Evolutionary conservation across 1,140 invertebrate genomes (phyloP).

Genomic region (Drosophila funebris): DNA sequence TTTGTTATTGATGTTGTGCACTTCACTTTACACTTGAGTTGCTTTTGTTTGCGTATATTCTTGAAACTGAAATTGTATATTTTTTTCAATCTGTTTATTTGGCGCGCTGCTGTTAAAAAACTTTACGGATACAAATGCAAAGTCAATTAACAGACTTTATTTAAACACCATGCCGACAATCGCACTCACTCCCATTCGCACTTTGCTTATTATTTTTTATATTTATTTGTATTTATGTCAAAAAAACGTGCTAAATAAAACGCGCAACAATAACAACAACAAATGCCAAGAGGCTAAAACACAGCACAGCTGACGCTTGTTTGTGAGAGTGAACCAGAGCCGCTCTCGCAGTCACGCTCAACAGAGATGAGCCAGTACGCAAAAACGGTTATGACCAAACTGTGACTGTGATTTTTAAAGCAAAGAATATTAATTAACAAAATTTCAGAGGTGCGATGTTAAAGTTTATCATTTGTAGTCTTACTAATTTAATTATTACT

Average conservation of each 20-base stretch:
- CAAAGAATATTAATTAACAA: neutral
- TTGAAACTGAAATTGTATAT: constrained; percentile 33
- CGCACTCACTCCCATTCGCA: constrained; percentile 32
- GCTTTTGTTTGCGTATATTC: constrained; percentile 39
- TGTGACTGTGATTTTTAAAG: neutral
- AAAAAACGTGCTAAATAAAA: constrained; percentile 60
- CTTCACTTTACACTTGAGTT: constrained; percentile 37
- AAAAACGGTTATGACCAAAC: neutral
- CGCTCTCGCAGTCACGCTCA: constrained; percentile 23
- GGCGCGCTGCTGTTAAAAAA: constrained; percentile 51
- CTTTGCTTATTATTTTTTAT: constrained; percentile 44
- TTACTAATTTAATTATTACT: neutral
- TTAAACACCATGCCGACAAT: constrained; percentile 37
- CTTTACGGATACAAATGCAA: constrained; percentile 47
- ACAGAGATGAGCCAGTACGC: constrained; percentile 7
- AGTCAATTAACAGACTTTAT: constrained; percentile 66
- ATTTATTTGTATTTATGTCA: constrained; percentile 22
- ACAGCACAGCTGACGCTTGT: constrained; percentile 63
- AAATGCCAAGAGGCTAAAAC: neutral
- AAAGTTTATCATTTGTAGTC: neutral
- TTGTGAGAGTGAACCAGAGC: neutral
- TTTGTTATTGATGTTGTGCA: constrained; percentile 16
- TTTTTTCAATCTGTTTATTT: constrained; percentile 51
- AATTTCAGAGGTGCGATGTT: neutral
- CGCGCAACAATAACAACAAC: constrained; percentile 12